Percentiles rank a stretch among this genome's conserved stretches.
These are phyloP conservation scores for Polydrusus cervinus DNA, from an alignment of 2,888 invertebrate genomes.

Conservation along the genomic window DNA sequence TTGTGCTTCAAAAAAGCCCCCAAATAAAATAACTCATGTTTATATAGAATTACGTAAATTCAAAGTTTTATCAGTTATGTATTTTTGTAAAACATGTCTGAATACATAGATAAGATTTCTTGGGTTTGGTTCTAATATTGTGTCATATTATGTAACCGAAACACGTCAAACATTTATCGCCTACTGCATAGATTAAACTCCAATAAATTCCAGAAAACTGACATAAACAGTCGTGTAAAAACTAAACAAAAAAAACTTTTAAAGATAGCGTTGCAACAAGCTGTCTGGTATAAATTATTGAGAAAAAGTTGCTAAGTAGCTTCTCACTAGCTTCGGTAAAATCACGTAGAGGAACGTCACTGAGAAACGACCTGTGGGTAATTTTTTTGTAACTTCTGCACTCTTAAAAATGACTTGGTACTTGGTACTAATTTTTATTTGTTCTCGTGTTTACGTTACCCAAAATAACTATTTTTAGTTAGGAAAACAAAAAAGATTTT, in stretches of 20 bases:
- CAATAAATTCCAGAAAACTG: constrained; percentile 32
- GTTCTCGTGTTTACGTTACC: too few relatives aligned
- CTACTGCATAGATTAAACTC: constrained; percentile 25
- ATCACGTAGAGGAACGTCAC: not conserved
- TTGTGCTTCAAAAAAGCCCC: too few relatives aligned
- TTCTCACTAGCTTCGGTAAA: constrained; percentile 36
- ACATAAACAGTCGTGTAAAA: constrained; percentile 31
- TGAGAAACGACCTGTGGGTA: too few relatives aligned
- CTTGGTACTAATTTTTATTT: too few relatives aligned
- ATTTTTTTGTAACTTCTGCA: too few relatives aligned
- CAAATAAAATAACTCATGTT: too few relatives aligned
- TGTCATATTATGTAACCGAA: constrained; percentile 9
- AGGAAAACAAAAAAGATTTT: too few relatives aligned
- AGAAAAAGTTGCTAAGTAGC: constrained; percentile 48
- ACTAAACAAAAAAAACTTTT: constrained; percentile 38
- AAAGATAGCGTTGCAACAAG: constrained; percentile 30
- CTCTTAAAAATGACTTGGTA: too few relatives aligned
- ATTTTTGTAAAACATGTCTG: too few relatives aligned
- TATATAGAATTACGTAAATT: too few relatives aligned
- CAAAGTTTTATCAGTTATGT: too few relatives aligned
- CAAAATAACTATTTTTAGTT: too few relatives aligned
- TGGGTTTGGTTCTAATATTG: not conserved
- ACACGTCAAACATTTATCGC: constrained; percentile 19
- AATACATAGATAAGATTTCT: constrained; percentile 1
- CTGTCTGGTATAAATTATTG: constrained; percentile 50